Evolutionary conservation across 2,888 invertebrate genomes (phyloP).

Genomic region (Xanthorhoe spadicearia): DNA sequence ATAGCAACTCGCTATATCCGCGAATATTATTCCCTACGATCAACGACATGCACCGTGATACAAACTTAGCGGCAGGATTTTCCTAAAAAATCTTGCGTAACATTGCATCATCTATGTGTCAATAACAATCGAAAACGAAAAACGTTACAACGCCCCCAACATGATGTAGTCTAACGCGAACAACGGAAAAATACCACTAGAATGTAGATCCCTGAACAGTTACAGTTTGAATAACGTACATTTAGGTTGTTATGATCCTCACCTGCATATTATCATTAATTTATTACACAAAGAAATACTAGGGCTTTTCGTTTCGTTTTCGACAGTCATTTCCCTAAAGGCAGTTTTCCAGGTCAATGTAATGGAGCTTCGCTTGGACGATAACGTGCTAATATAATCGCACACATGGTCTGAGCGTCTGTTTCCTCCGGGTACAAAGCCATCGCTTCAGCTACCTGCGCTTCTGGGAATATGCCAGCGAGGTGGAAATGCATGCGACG

Average conservation of each 20-base stretch:
- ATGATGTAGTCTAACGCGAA: background rate
- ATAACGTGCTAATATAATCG: conserved; percentile 91
- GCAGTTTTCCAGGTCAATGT: conserved; percentile 45
- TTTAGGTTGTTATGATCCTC: too few relatives aligned
- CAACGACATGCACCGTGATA: conserved; percentile 26
- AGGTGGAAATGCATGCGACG: conserved; percentile 93
- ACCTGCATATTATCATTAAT: too few relatives aligned
- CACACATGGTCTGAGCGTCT: conserved; percentile 95
- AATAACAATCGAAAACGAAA: conserved; percentile 11
- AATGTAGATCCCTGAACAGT: too few relatives aligned
- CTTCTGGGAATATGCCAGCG: conserved; percentile 95
- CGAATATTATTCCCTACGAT: conserved; percentile 31
- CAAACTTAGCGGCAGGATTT: conserved; percentile 65
- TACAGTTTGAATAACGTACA: too few relatives aligned
- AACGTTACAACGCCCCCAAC: background rate
- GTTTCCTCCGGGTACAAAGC: conserved; percentile 94
- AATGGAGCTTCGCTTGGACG: conserved; percentile 68
- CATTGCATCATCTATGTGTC: conserved; percentile 44
- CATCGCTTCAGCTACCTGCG: conserved; percentile 95
- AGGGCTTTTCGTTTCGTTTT: conserved; percentile 4
- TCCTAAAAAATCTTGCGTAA: conserved; percentile 65
- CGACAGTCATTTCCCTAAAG: conserved; percentile 1
- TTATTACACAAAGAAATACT: too few relatives aligned
- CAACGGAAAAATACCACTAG: background rate
- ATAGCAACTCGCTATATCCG: conserved; percentile 29